phyloP scores from a whole-genome alignment of 2,113 vertebrate genomes.

The Charadrius vociferus region DNA sequence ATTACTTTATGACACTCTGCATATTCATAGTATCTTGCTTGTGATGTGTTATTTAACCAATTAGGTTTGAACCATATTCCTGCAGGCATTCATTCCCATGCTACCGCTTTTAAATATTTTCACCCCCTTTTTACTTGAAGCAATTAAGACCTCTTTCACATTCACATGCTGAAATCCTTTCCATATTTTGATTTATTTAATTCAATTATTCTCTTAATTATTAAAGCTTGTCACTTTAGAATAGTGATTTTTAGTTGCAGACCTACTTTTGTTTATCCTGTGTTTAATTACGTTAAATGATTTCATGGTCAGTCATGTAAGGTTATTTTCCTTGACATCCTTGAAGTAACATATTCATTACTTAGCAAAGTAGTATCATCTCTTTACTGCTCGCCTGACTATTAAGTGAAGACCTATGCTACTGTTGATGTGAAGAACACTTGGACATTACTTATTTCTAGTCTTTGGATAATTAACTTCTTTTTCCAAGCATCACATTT shows the following conservation, averaged over 20 bases:
- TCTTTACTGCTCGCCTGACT: background rate
- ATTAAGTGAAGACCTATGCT: background rate
- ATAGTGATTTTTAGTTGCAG: background rate
- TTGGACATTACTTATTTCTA: background rate
- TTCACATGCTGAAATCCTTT: background rate
- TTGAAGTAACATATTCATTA: background rate
- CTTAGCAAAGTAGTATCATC: background rate
- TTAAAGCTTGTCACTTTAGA: background rate
- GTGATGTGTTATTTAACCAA: background rate
- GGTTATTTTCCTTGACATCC: background rate
- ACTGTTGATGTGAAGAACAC: background rate
- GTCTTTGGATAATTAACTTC: background rate
- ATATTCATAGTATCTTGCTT: background rate
- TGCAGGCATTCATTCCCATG: background rate
- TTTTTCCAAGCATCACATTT: background rate
- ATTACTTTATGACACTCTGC: background rate
- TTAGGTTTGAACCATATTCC: background rate
- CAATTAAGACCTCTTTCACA: background rate
- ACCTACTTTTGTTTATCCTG: background rate
- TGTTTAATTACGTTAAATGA: background rate
- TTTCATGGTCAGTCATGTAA: background rate
- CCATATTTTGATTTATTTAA: background rate
- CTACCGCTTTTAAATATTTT: background rate
- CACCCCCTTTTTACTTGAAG: background rate
- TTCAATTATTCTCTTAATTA: background rate